Base-by-base conservation (phyloP, 2,888 invertebrate species). In the Yponomeuta cagnagella region DNA sequence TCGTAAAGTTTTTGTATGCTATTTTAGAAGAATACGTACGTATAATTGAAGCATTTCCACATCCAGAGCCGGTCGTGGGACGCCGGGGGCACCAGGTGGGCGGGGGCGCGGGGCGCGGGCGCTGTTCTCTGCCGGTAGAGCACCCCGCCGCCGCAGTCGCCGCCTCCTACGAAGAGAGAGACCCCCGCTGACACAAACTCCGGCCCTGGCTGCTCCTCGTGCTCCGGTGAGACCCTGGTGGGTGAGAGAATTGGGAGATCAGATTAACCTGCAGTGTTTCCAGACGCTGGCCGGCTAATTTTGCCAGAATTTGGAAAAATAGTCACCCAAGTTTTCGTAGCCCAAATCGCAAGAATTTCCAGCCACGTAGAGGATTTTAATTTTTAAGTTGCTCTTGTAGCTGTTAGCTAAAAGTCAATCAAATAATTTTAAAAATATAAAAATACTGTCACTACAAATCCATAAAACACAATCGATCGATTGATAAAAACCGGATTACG, bases 1-100 rank as follows among this genome's bases (percentile, higher is more conserved):
- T 23, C 23, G 33, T 33, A 5, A 33, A 2, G 5, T 33, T 33
- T 4, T 33, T 2, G 33, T 33, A 33, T 33, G 33, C 5, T 33
- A 33, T 33, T 33, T 33, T 33, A 33, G 33, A 5, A 33, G 33
- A 33, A 33, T 33, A 86, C 92, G 89, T 71, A 95, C 95, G 94
- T 94, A 76, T 94, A 94, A 79, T 94, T 95, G 77, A 94, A 94
- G 76, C 95, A 95, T 74, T 93, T 93, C 94, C 95, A 95, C 85
- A 94, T 92, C 95, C 95, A 95, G 0, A 95, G 87, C 31, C 94
- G 86, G 74, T 95, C 94, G 73, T 94, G 93, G 0, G 92, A 82
- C 0, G 93, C 90, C 1, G 94, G 93, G 9, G 94, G 93, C 66
- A 94, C 93, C 67, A 94, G 86, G 79, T 93, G 93, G 63, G 94